Conservation (phyloP, 2,888 invertebrate species). For the Patella caerulea region DNA sequence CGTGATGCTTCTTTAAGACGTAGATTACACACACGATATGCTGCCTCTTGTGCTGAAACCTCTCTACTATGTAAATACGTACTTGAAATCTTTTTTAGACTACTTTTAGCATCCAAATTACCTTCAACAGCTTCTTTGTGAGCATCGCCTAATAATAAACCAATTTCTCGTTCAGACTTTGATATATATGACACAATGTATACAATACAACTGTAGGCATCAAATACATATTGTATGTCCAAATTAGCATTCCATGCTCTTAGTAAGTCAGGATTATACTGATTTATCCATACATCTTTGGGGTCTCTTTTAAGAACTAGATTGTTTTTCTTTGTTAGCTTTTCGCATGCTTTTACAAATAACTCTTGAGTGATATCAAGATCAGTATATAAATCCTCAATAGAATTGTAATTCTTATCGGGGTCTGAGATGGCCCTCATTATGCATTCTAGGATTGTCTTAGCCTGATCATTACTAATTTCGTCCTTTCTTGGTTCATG, state of each 20-base stretch:
- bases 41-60: constrained; percentile 33
- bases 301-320: constrained; percentile 1
- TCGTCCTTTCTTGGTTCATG: not conserved
- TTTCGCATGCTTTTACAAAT: not conserved
- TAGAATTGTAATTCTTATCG: not conserved
- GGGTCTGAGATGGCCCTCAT: not conserved
- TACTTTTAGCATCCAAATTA: constrained; percentile 24
- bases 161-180: constrained; percentile 37
- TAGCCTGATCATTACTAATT: not conserved
- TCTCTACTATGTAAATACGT: constrained; percentile 33
- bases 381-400: not conserved
- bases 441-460: not conserved
- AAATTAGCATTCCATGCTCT: constrained; percentile 17
- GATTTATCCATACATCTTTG: constrained; percentile 23
- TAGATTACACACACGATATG: constrained; percentile 26
- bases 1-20: constrained; percentile 29
- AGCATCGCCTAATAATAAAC: constrained; percentile 25
- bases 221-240: constrained; percentile 21
- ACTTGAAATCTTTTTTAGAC: constrained; percentile 26
- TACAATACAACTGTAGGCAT: constrained; percentile 26
- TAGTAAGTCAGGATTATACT: constrained; percentile 16
- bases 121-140: constrained; percentile 29
- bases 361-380: not conserved
- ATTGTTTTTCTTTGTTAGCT: not conserved
- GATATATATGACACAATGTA: constrained; percentile 47